Percentiles rank a stretch among this genome's conserved stretches.
Evolutionary conservation across 2,113 vertebrate species (phyloP).

Genomic region (Holacanthus passer): DNA sequence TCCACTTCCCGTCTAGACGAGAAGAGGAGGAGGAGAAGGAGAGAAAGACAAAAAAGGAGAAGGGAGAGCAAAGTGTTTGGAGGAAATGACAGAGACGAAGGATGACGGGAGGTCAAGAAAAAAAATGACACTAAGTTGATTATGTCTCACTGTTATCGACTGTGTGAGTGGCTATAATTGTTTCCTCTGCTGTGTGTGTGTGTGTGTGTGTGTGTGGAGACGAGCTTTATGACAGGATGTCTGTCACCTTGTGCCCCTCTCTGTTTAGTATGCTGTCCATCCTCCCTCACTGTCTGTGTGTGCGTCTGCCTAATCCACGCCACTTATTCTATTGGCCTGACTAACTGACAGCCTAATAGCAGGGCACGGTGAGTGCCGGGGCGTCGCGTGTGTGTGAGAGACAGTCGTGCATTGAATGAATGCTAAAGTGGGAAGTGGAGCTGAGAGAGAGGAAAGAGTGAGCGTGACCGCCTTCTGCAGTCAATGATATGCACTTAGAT

Average conservation of each 20-base stretch:
- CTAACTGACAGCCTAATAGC: conserved; percentile 79
- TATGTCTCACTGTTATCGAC: conserved; percentile 65
- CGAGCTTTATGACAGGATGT: conserved; percentile 75
- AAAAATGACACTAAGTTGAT: conserved; percentile 69
- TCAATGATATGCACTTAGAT: conserved; percentile 31
- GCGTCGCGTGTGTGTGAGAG: background rate
- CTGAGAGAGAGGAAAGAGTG: conserved; percentile 20
- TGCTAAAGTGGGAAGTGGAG: conserved; percentile 13
- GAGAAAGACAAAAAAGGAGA: background rate
- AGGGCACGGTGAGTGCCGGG: conserved; percentile 56
- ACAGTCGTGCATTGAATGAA: conserved; percentile 15
- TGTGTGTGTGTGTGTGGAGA: conserved; percentile 36
- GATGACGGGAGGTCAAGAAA: conserved; percentile 45
- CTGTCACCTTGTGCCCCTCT: conserved; percentile 65
- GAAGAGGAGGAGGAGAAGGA: background rate
- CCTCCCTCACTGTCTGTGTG: conserved; percentile 41
- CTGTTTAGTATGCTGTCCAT: conserved; percentile 78
- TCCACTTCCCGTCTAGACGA: background rate
- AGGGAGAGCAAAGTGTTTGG: background rate
- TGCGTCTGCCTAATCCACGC: conserved; percentile 73
- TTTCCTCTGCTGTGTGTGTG: conserved; percentile 54
- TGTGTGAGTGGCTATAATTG: conserved; percentile 70
- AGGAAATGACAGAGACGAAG: conserved; percentile 43
- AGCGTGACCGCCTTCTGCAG: conserved; percentile 7
- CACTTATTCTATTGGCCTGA: conserved; percentile 81